phyloP scores from a whole-genome alignment of 2,888 invertebrate genomes.

The Autographa pulchrina region DNA sequence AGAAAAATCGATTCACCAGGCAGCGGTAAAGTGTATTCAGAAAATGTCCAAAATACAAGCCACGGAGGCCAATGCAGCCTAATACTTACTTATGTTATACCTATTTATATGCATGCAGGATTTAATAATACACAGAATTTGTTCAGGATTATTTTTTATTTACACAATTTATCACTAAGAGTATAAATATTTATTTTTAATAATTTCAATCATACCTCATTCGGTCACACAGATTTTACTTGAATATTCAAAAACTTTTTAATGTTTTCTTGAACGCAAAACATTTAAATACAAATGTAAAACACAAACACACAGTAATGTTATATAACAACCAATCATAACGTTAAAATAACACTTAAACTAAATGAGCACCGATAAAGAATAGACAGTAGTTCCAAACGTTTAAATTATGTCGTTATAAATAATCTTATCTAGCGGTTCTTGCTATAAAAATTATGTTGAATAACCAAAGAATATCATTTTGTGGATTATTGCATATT shows the following conservation, averaged over 20 bases:
- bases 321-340: conserved; percentile 43
- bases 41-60: conserved; percentile 83
- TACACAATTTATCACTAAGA: conserved; percentile 81
- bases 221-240: conserved; percentile 37
- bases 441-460: conserved; percentile 23
- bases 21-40: conserved; percentile 92
- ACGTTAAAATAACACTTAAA: conserved; percentile 61
- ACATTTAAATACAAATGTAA: conserved; percentile 43
- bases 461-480: background rate
- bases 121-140: conserved; percentile 55
- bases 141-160: conserved; percentile 80
- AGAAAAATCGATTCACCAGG: conserved; percentile 93
- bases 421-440: conserved; percentile 47
- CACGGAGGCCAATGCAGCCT: conserved; percentile 75
- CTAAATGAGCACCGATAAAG: conserved; percentile 74
- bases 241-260: conserved; percentile 42
- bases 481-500: background rate
- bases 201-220: conserved; percentile 52
- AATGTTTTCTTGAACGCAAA: conserved; percentile 20
- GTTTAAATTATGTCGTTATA: conserved; percentile 15
- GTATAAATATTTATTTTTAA: conserved; percentile 74
- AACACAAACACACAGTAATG: conserved; percentile 35
- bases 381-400: conserved; percentile 47
- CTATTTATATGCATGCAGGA: conserved; percentile 25
- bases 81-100: conserved; percentile 39